Conservation (phyloP, 2,113 vertebrate genomes). For the Petroica traversi region DNA sequence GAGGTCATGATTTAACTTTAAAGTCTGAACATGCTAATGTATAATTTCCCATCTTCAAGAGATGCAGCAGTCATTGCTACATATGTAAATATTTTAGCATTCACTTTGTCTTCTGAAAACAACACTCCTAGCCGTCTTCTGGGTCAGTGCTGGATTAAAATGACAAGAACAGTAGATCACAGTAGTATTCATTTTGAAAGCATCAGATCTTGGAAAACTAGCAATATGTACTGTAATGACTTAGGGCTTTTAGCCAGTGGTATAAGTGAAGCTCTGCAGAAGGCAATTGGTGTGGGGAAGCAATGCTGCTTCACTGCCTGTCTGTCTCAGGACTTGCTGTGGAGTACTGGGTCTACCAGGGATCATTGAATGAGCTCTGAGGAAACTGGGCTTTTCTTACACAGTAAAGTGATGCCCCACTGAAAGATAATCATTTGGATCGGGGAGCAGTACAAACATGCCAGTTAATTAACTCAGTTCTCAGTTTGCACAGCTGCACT, state of each 20-base stretch:
- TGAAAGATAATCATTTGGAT: conserved; percentile 16
- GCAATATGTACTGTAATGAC: background rate
- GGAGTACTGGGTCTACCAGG: background rate
- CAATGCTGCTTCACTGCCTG: background rate
- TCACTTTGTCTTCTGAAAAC: background rate
- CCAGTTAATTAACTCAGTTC: background rate
- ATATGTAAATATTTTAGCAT: background rate
- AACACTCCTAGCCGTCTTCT: background rate
- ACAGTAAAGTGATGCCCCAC: background rate
- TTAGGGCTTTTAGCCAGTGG: accelerated
- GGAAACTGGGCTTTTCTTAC: background rate
- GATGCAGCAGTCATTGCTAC: background rate
- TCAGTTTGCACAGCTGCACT: background rate
- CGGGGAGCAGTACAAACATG: background rate
- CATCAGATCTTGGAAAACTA: background rate
- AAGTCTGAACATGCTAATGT: background rate
- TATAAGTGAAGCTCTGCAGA: accelerated
- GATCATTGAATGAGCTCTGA: background rate
- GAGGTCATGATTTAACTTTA: background rate
- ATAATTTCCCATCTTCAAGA: background rate
- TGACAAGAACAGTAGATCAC: too few species aligned
- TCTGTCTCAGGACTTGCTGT: background rate
- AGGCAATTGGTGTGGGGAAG: accelerated
- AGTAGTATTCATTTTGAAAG: background rate
- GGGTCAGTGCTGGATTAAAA: background rate